Base-by-base conservation (phyloP, 2,888 invertebrate genomes). In the Ectemnius lituratus region DNA sequence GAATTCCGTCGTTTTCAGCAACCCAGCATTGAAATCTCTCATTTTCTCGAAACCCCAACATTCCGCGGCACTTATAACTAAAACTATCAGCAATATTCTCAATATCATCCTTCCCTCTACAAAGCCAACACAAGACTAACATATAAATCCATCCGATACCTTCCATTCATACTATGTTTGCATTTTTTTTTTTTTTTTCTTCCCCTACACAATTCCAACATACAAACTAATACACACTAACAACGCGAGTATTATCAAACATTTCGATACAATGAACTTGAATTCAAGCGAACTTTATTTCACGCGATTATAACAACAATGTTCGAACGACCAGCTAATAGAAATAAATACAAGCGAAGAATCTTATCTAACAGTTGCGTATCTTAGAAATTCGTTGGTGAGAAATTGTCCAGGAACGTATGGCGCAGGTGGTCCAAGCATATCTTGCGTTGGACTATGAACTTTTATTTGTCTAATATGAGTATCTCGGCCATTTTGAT, bases 401-500 rank as follows among this genome's bases (percentile, higher is more conserved):
- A 95, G 95, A 90, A 97, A 97, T 88, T 95, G 95, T 56, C 95
- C 95, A 86, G 92, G 91, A 60, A 95, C 94, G 82, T 95, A 93
- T 84, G 95, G 94, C 20, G 95, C 92, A 14, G 95, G 93, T 84
- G 94, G 93, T 62, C 94, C 93, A 60, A 94, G 92, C 69, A 93
- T 92, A 88, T 95, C 94, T 85, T 85, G 92, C 80, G 92, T 93
- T 0, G 98, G 98, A 62, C 98, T 98, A 89, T 98, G 97, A 67
- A 99, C 96, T 91, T 98, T 97, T 73, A 99, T 98, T 91, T 98
- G 98, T 67, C 99, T 93, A 94, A 99, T 97, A 88, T 99, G 99
- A 0, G 99, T 99, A 89, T 99, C 99, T 76, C 99, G 92, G 3
- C 99, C 99, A 92, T 99, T 99, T 91, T 99, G 99, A 91, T 99